Evolutionary conservation across 1,140 invertebrate species (phyloP), one percentile per base, ranked within the genome.

Genomic region (Zaprionus taronus): DNA sequence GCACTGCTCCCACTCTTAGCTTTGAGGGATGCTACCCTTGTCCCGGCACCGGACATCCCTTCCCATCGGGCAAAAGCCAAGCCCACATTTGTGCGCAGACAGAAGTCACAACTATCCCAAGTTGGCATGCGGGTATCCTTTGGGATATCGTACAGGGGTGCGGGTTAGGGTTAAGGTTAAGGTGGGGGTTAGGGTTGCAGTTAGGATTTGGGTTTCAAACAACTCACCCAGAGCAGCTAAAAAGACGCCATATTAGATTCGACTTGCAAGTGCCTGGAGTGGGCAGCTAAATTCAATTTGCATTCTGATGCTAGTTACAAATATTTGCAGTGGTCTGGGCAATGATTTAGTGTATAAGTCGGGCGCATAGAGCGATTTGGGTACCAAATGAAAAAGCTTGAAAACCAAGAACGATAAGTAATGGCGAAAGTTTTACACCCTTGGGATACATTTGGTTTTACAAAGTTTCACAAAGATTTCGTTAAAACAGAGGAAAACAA

Each of bases 51-150:
- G 62, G 47, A 28, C 55, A 38, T 14, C 47, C 31, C 24, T 26
- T 41, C 28, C 69, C 4, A n/a, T 36, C 49, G 11, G 17, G 41
- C 58, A 55, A 44, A 81, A 90, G 84, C 78, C 75, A 90, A 90
- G 60, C 86, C 79, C 79, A 81, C 71, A 66, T 81, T 64, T 49
- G 63, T 70, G 75, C 79, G 77, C 85, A 90, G 76, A 75, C 82
- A 79, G 79, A 91, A 90, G 85, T 90, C 85, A 90, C 81, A 90
- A 90, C 85, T 90, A 90, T 90, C 81, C 86, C 86, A 85, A 80
- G 79, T 85, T 66, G 61, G 70, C 56, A 81, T 65, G 56, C 51
- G 66, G 63, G 67, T 77, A 28, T 72, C 72, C 55, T 49, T 65
- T 70, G 66, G 47, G 47, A 47, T n/a, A 9, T 3, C 20, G 20